A percentile compares a stretch with the other conserved stretches of the same genome.
Conservation (phyloP, 2,888 invertebrate species). For the Sminthurides aquaticus region DNA sequence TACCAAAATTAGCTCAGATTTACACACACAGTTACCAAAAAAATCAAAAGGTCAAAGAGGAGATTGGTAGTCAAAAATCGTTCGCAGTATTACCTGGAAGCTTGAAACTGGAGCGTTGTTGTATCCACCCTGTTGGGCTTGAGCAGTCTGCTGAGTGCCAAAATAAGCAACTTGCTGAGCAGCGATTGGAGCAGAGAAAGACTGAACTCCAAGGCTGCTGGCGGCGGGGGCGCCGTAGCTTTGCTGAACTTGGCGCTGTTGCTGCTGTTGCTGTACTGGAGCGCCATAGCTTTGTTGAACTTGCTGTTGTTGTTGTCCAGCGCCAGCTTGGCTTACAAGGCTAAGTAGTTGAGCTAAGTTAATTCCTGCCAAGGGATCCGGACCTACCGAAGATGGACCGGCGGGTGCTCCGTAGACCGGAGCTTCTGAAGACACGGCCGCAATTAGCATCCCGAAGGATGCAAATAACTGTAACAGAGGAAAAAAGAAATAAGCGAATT, state of each 20-base stretch:
- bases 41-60: too few species aligned
- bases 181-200: conserved; percentile 13
- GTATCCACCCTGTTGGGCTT: background rate
- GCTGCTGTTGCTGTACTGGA: conserved; percentile 7
- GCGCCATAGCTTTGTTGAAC: conserved; percentile 13
- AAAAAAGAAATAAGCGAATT: too few species aligned
- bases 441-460: conserved; percentile 21
- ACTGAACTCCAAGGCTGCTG: background rate
- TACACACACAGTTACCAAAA: too few species aligned
- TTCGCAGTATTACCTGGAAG: conserved; percentile 17
- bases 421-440: conserved; percentile 4
- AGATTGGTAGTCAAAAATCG: too few species aligned
- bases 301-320: background rate
- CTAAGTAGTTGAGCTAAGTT: conserved; percentile 15
- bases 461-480: conserved; percentile 16
- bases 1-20: too few species aligned
- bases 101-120: conserved; percentile 17
- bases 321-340: conserved; percentile 14
- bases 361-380: conserved; percentile 15
- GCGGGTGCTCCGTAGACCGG: conserved; percentile 10
- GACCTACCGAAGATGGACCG: background rate
- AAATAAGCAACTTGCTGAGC: conserved; percentile 20
- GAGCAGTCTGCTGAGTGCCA: conserved; percentile 1
- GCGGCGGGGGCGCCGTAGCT: background rate
- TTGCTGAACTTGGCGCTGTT: conserved; percentile 2